Base-by-base conservation (phyloP, 1,140 invertebrate species). In the Temnothorax longispinosus region DNA sequence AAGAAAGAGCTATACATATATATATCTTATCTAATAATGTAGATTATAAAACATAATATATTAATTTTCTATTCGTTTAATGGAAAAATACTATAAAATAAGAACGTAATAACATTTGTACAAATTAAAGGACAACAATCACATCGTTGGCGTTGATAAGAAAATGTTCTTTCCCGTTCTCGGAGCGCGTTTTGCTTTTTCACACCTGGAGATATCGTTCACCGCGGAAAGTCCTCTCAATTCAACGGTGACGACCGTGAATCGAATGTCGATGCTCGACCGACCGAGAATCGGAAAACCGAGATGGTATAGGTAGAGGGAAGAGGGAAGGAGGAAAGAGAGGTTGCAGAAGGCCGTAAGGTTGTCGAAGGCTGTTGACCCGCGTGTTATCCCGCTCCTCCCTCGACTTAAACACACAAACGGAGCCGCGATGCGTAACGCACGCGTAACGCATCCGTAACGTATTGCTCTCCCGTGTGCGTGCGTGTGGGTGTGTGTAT, bases 351-450 rank as follows among this genome's bases (percentile, higher is more conserved):
- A 88, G 64, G 80, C 62, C 78, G 84, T 80, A 76, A 90, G 86
- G 76, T 87, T 87, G 80, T 64, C 52, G 35, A 87, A 88, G 90
- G 89, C 87, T 90, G 77, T 91, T 90, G 89, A 90, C 89, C 86
- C 74, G 60, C 50, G 32, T 65, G 50, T 84, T 74, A 84, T 89
- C 86, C 85, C 85, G 67, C 67, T 87, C 58, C 77, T 60, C 62
- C 77, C 67, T 89, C 50, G 56, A 64, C 62, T 71, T 71, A 56
- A 69, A 44, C 41, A 71, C 69, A 62, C 62, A 71, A 60, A 38
- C 71, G 38, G 6, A 38, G 38, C n/a, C 67, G 64, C 56, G 86
- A 87, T 78, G 87, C 87, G 87, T 88, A 87, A 86, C 85, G 62
- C 75, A 80, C 58, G 75, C 87, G 69, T 86, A 81, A 87, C 35